phyloP scores from a whole-genome alignment of 2,888 invertebrate genomes.

The Latheticus oryzae region DNA sequence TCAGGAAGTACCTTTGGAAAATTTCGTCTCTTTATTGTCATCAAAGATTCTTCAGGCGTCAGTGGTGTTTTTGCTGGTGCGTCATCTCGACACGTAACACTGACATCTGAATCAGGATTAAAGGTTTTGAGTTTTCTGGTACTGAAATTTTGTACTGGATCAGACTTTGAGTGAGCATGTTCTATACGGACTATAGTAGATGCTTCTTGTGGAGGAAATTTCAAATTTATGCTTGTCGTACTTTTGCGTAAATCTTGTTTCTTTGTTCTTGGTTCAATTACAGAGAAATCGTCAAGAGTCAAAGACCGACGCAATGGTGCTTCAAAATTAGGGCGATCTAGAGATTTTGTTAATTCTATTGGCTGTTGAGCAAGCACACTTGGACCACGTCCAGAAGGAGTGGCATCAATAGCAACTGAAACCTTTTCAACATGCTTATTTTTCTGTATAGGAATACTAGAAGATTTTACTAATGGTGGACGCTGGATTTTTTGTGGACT shows the following conservation, averaged over 20 bases:
- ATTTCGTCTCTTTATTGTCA: slow-evolving; percentile 80
- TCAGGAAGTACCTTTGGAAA: slow-evolving; percentile 90
- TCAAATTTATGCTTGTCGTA: slow-evolving; percentile 60
- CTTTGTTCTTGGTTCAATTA: slow-evolving; percentile 45
- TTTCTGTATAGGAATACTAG: slow-evolving; percentile 53
- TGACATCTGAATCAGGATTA: slow-evolving; percentile 71
- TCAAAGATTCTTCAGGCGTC: slow-evolving; percentile 77
- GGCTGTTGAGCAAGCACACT: slow-evolving; percentile 82
- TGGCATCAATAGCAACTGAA: slow-evolving; percentile 83
- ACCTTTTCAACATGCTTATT: slow-evolving; percentile 73
- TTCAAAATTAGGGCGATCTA: slow-evolving; percentile 63
- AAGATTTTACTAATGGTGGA: slow-evolving; percentile 52
- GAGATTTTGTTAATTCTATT: slow-evolving; percentile 78
- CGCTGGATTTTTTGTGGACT: slow-evolving; percentile 24
- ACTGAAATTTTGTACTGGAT: slow-evolving; percentile 73
- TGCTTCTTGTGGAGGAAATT: slow-evolving; percentile 46
- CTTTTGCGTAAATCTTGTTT: slow-evolving; percentile 55
- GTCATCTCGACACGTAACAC: slow-evolving; percentile 80
- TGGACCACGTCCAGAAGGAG: slow-evolving; percentile 78
- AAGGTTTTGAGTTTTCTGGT: slow-evolving; percentile 62
- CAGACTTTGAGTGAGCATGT: slow-evolving; percentile 76
- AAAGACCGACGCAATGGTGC: slow-evolving; percentile 65
- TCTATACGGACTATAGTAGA: slow-evolving; percentile 68
- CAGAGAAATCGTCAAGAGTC: slow-evolving; percentile 65
- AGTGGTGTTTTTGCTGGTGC: slow-evolving; percentile 63